phyloP scores from a whole-genome alignment of 2,113 vertebrate species.

The Ptyas mucosa region DNA sequence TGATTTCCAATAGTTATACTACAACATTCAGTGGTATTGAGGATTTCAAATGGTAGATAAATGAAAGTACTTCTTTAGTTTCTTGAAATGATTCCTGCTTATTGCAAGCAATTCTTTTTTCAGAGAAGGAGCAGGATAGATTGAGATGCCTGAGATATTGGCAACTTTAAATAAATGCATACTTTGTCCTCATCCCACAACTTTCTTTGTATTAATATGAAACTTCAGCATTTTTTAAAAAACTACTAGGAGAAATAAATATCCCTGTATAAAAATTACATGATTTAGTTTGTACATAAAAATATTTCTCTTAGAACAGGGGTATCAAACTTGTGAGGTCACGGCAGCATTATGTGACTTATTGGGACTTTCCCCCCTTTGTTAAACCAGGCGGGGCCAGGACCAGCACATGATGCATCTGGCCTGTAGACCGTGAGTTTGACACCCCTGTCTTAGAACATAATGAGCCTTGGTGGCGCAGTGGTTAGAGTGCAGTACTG shows the following conservation, averaged over 20 bases:
- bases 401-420: too few relatives aligned
- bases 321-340: too few relatives aligned
- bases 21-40: background rate
- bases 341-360: too few relatives aligned
- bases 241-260: background rate
- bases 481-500: too few relatives aligned
- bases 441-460: too few relatives aligned
- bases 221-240: background rate
- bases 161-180: background rate
- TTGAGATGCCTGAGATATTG: background rate
- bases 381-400: too few relatives aligned
- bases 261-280: background rate
- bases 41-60: background rate
- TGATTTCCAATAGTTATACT: background rate
- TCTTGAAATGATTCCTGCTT: background rate
- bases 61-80: background rate
- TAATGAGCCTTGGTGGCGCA: too few relatives aligned
- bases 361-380: too few relatives aligned
- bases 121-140: background rate
- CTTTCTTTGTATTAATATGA: background rate
- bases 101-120: background rate
- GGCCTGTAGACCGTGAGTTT: too few relatives aligned
- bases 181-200: background rate
- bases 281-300: background rate
- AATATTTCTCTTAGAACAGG: background rate